A percentile compares a stretch with the other conserved stretches of the same genome.
These are phyloP conservation scores for Gobius niger DNA, from an alignment of 2,113 vertebrate species.

Conservation along the genomic window DNA sequence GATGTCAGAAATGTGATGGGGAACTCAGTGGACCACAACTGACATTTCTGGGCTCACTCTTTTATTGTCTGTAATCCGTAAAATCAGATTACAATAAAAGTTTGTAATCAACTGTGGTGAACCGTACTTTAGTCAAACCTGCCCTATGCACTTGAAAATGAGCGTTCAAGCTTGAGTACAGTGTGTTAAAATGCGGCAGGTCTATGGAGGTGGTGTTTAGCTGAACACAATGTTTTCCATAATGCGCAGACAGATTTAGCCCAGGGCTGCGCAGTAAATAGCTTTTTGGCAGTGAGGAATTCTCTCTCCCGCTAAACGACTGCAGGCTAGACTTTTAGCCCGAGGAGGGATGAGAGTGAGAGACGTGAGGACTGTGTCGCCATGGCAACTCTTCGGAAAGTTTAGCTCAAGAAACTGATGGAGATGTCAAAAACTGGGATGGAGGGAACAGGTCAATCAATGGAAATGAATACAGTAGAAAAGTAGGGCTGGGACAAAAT, in stretches of 20 bases:
- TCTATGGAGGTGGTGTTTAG: constrained; percentile 27
- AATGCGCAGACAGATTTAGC: constrained; percentile 53
- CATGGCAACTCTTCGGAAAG: constrained; percentile 59
- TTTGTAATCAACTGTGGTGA: too few species aligned
- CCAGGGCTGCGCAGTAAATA: constrained; percentile 46
- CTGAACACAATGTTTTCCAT: constrained; percentile 45
- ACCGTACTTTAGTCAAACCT: too few species aligned
- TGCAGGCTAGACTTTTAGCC: constrained; percentile 43
- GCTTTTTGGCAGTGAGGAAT: constrained; percentile 30
- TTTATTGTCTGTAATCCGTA: too few species aligned
- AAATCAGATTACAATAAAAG: too few species aligned
- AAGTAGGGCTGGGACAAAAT: too few species aligned
- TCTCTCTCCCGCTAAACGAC: constrained; percentile 43
- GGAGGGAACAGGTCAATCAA: neutral
- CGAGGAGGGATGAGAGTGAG: constrained; percentile 31
- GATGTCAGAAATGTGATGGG: too few species aligned
- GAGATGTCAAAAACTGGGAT: neutral
- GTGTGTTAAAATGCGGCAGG: neutral
- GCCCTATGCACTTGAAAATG: too few species aligned
- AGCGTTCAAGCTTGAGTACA: too few species aligned
- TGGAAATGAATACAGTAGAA: too few species aligned
- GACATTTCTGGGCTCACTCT: too few species aligned
- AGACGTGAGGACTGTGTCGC: constrained; percentile 44
- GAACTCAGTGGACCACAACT: too few species aligned
- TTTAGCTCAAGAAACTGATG: constrained; percentile 26